Evolutionary conservation across 1,140 invertebrate species (phyloP).

Genomic region (Pseudomyrmex pallidus): DNA sequence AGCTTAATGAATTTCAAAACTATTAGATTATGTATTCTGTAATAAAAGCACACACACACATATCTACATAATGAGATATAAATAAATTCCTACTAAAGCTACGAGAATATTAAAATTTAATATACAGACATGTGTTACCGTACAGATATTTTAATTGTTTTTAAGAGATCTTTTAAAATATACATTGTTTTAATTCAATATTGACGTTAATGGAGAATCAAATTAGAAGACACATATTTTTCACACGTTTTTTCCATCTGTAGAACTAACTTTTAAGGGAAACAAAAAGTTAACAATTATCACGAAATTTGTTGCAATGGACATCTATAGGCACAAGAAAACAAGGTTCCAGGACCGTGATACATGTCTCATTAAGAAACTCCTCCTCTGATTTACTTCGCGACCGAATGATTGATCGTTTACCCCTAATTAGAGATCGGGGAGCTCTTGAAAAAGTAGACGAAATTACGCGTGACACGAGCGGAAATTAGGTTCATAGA

Average conservation of each 20-base stretch:
- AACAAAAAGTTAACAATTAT: slow-evolving; percentile 8
- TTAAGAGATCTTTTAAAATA: not conserved
- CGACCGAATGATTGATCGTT: slow-evolving; percentile 70
- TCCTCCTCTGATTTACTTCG: slow-evolving; percentile 50
- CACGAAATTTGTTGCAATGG: slow-evolving; percentile 23
- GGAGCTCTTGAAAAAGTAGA: slow-evolving; percentile 69
- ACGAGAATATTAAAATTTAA: too few relatives aligned
- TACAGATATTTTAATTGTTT: too few relatives aligned
- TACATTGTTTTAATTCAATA: not conserved
- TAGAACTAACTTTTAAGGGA: not conserved
- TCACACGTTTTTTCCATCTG: too few relatives aligned
- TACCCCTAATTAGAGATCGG: slow-evolving; percentile 73
- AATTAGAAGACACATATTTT: too few relatives aligned
- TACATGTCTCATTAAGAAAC: slow-evolving; percentile 61
- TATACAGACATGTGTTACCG: too few relatives aligned
- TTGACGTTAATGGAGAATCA: not conserved
- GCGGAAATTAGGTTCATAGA: slow-evolving; percentile 74
- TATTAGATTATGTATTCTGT: not conserved
- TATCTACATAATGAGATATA: not conserved
- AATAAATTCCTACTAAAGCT: not conserved
- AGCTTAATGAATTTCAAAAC: not conserved
- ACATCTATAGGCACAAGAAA: not conserved
- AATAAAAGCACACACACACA: not conserved
- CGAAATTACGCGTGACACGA: slow-evolving; percentile 77
- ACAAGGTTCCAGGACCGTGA: slow-evolving; percentile 34